phyloP scores from a whole-genome alignment of 2,113 vertebrate genomes.

The Marmota monax region DNA sequence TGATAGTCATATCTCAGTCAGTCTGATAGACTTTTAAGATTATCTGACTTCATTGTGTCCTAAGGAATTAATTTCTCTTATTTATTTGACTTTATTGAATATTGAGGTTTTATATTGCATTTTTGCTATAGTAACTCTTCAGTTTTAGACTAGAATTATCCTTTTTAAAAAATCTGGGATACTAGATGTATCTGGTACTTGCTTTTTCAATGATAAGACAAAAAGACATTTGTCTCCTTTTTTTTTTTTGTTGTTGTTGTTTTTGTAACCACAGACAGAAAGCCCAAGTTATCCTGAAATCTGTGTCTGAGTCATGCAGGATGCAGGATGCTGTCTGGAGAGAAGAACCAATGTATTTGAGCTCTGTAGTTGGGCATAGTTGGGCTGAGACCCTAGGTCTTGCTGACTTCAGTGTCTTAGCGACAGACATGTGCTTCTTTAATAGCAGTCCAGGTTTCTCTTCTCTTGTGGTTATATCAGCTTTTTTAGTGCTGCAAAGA shows the following conservation, averaged over 20 bases:
- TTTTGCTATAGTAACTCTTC: background rate
- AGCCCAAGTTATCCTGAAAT: background rate
- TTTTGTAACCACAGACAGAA: conserved; percentile 6
- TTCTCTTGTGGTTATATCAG: background rate
- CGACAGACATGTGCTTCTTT: background rate
- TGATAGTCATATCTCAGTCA: background rate
- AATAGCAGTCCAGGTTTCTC: background rate
- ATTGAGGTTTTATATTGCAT: background rate
- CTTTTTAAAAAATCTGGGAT: background rate
- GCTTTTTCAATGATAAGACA: conserved; percentile 23
- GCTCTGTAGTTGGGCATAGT: background rate
- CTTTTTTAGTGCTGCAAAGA: background rate
- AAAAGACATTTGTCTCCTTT: background rate
- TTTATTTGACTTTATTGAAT: background rate
- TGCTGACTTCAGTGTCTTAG: background rate
- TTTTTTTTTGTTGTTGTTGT: too few relatives aligned
- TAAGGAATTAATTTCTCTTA: background rate
- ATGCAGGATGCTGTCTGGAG: background rate
- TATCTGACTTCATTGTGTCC: background rate
- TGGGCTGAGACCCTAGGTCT: background rate
- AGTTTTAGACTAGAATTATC: background rate
- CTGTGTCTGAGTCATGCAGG: background rate
- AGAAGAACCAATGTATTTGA: background rate
- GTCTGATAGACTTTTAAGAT: background rate
- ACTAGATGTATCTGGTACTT: background rate